Evolutionary conservation across 2,113 vertebrate genomes (phyloP).

Genomic region (Psittacus erithacus): DNA sequence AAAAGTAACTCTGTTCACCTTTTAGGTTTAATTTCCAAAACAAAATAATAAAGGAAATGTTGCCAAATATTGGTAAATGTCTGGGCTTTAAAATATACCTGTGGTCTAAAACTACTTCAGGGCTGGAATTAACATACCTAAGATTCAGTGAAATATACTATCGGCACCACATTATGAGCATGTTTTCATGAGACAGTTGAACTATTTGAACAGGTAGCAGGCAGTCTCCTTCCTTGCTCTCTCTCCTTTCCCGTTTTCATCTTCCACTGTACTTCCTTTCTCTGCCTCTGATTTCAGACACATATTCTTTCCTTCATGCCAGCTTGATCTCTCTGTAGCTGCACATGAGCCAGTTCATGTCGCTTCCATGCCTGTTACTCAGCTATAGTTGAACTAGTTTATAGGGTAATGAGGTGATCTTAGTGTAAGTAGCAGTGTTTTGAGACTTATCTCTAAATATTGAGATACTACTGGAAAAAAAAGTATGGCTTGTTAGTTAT

Average conservation of each 20-base stretch:
- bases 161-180: background rate
- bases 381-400: background rate
- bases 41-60: background rate
- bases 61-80: background rate
- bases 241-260: background rate
- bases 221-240: background rate
- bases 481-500: background rate
- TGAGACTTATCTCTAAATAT: background rate
- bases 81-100: background rate
- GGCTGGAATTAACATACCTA: background rate
- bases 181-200: background rate
- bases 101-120: background rate
- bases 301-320: background rate
- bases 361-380: background rate
- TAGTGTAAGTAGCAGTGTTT: background rate
- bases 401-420: background rate
- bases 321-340: fast-evolving
- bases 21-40: background rate
- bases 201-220: background rate
- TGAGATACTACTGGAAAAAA: background rate
- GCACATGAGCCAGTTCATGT: background rate
- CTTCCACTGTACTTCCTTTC: background rate
- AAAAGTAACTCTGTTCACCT: background rate
- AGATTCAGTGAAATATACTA: background rate
- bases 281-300: background rate